Percentiles rank a stretch among this genome's conserved stretches.
Evolutionary conservation across 2,888 invertebrate species (phyloP).

Genomic region (Noctua janthina): DNA sequence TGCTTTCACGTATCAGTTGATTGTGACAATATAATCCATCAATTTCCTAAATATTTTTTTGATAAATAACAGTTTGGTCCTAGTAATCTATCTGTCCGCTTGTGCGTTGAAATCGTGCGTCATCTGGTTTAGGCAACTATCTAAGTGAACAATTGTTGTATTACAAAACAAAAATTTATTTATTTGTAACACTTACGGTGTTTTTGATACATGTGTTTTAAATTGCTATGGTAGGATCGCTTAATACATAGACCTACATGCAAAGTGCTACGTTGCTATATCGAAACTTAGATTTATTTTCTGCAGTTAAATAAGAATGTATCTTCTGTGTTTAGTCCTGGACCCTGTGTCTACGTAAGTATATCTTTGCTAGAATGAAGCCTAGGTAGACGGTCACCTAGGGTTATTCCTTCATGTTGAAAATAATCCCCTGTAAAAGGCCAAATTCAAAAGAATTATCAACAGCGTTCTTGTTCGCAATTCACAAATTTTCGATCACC

Average conservation of each 20-base stretch:
- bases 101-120: constrained; percentile 9
- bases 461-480: background rate
- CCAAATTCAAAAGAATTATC: background rate
- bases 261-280: background rate
- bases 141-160: background rate
- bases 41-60: background rate
- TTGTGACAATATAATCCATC: constrained; percentile 17
- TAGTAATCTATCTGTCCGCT: background rate
- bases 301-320: background rate
- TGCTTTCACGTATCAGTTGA: background rate
- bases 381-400: background rate
- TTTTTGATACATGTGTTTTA: background rate
- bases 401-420: background rate
- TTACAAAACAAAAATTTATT: background rate
- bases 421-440: background rate
- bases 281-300: background rate
- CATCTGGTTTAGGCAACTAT: background rate
- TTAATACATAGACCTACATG: background rate
- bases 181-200: background rate
- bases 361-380: background rate
- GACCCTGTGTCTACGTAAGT: constrained; percentile 36
- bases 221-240: background rate
- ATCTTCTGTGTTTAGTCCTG: constrained; percentile 28
- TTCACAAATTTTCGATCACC: background rate
- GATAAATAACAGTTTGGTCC: background rate